Base-by-base conservation (phyloP, 2,888 invertebrate species). In the Ptychoptera albimana region DNA sequence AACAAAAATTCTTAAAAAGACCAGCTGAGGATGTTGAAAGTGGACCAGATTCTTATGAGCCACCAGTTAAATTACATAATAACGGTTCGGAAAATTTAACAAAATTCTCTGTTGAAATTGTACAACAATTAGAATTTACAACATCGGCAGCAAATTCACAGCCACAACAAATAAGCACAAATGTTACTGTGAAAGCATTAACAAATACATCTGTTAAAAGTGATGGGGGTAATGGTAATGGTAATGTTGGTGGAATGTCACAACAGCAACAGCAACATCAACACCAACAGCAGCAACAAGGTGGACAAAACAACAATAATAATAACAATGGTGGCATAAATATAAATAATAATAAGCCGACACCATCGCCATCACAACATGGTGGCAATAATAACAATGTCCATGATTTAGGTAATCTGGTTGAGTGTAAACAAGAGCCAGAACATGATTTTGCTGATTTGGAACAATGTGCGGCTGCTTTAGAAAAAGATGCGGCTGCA, bases 41-140 rank as follows among this genome's bases (percentile, higher is more conserved):
- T 58, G 65, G 64, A 55, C 59, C 60, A 52, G 65, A 65, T 46
- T 63, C 57, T 51, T 64, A 58, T 53, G 84, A 84, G 61, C 84
- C 84, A 42, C 82, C 84, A 47, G 79, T 83, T 48, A 86, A 85
- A 64, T 66, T 78, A 54, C 63, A 79, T 72, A 61, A 76, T 71
- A 60, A 62, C 31, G 57, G 57, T 47, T 61, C 64, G 23, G 67
- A 67, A 54, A 63, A 65, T 58, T 60, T 67, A 58, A 77, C 78
- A 49, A 88, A 88, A 63, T 88, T 91, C 68, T 87, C 87, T 5
- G 88, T 91, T 49, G 88, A 91, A 67, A 91, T 91, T 55, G 89
- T 91, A 15, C 91, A 91, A 62, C 89, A 87, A 62, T 68, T 87
- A 44, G 87, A 91, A 63, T 89, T 89, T 61, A 87, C 87, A 50